Evolutionary conservation across 2,888 invertebrate genomes (phyloP).

Genomic region (Mycalesis mineus): DNA sequence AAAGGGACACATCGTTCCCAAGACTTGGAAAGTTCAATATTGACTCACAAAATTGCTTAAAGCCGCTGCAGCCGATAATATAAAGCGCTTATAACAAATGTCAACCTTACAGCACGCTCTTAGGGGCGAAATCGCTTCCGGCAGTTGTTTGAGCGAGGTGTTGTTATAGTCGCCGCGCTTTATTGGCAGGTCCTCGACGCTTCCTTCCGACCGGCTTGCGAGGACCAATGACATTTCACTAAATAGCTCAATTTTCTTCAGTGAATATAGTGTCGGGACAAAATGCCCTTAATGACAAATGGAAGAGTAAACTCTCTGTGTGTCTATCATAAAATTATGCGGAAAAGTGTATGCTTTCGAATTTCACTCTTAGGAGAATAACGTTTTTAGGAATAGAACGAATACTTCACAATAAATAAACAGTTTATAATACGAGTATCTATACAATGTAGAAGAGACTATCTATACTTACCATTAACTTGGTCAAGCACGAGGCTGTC

Average conservation of each 20-base stretch:
- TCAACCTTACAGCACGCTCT: slow-evolving; percentile 55
- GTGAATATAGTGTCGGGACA: slow-evolving; percentile 18
- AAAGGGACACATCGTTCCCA: slow-evolving; percentile 60
- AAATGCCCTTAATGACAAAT: no score
- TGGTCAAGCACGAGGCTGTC: no score
- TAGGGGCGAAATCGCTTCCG: slow-evolving; percentile 55
- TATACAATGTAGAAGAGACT: no score
- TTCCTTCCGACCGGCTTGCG: slow-evolving; percentile 54
- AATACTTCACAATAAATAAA: no score
- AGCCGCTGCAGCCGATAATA: slow-evolving; percentile 66
- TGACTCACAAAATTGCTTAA: slow-evolving; percentile 74
- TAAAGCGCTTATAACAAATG: slow-evolving; percentile 53
- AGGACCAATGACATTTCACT: slow-evolving; percentile 46
- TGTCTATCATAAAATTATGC: no score
- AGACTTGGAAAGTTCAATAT: slow-evolving; percentile 71
- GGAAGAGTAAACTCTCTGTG: no score
- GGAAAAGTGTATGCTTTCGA: no score
- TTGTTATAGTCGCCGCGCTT: slow-evolving; percentile 61
- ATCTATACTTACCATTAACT: no score
- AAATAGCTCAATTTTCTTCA: slow-evolving; percentile 37
- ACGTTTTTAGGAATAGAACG: no score
- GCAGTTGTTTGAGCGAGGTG: slow-evolving; percentile 52
- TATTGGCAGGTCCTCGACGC: slow-evolving; percentile 71
- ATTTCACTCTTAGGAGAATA: no score
- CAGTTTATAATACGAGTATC: no score